These are phyloP conservation scores for Drosophila anceps DNA, from an alignment of 2,888 invertebrate species.

Conservation along the genomic window DNA sequence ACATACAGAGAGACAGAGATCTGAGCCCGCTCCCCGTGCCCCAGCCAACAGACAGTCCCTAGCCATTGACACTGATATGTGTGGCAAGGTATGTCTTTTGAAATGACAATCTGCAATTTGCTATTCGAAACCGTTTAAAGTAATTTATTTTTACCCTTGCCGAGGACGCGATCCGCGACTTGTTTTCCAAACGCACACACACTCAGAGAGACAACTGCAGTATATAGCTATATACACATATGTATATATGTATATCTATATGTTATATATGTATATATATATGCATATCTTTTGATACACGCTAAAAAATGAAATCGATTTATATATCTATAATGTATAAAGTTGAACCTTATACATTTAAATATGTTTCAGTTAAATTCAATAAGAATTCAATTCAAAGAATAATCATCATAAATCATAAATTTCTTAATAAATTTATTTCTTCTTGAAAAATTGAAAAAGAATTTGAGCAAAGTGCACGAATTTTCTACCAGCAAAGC, in stretches of 20 bases:
- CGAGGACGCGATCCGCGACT: constrained; percentile 64
- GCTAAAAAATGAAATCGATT: not conserved
- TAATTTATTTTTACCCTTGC: constrained; percentile 77
- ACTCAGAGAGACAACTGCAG: not conserved
- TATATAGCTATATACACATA: constrained; percentile 1
- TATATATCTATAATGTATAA: not conserved
- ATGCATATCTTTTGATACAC: constrained; percentile 7
- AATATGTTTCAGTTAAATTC: too few species aligned
- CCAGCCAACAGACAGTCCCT: constrained; percentile 43
- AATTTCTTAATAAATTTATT: too few species aligned
- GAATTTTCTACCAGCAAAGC: too few species aligned
- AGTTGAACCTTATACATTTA: not conserved
- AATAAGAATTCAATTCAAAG: too few species aligned
- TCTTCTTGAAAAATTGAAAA: too few species aligned
- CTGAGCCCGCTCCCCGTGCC: constrained; percentile 33
- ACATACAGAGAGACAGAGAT: constrained; percentile 1
- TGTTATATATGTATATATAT: constrained; percentile 1
- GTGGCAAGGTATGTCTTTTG: constrained; percentile 77
- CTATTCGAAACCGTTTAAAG: constrained; percentile 83
- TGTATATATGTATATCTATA: constrained; percentile 2
- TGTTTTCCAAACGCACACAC: constrained; percentile 18
- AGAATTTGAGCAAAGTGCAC: too few species aligned
- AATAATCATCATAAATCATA: too few species aligned
- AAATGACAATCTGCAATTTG: constrained; percentile 83
- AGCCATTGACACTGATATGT: constrained; percentile 77